A percentile compares a stretch with the other conserved stretches of the same genome.
Evolutionary conservation across 2,113 vertebrate species (phyloP).

Genomic region (Murina feae): DNA sequence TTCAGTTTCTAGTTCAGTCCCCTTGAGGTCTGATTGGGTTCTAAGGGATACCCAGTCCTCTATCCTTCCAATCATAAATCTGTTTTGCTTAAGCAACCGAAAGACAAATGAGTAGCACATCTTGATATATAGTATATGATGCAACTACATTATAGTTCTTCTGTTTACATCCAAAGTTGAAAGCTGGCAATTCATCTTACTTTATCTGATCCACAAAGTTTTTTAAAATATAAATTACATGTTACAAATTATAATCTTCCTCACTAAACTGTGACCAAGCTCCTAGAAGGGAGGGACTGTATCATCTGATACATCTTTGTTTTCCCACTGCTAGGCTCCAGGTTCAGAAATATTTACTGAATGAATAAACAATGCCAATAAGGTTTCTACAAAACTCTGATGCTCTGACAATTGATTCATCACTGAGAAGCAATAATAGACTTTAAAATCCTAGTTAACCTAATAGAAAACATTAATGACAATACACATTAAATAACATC

Average conservation of each 20-base stretch:
- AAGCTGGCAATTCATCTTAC: neutral
- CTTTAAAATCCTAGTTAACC: neutral
- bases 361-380: slow-evolving; percentile 14
- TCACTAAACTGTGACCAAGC: neutral
- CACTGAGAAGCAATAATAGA: neutral
- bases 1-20: neutral
- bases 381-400: neutral
- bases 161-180: neutral
- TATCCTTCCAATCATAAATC: neutral
- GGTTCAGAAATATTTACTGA: slow-evolving; percentile 16
- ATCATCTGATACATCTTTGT: neutral
- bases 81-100: slow-evolving; percentile 13
- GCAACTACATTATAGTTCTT: neutral
- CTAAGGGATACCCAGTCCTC: neutral
- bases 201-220: neutral
- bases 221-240: neutral
- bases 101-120: neutral
- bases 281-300: neutral
- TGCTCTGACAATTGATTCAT: neutral
- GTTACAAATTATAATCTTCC: neutral
- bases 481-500: neutral
- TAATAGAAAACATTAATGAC: neutral
- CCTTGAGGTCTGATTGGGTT: neutral
- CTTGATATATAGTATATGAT: neutral
- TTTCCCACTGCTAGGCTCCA: neutral